Evolutionary conservation across 1,140 invertebrate genomes (phyloP), one percentile per base, ranked within the genome.

Genomic region (Neelides sp.): DNA sequence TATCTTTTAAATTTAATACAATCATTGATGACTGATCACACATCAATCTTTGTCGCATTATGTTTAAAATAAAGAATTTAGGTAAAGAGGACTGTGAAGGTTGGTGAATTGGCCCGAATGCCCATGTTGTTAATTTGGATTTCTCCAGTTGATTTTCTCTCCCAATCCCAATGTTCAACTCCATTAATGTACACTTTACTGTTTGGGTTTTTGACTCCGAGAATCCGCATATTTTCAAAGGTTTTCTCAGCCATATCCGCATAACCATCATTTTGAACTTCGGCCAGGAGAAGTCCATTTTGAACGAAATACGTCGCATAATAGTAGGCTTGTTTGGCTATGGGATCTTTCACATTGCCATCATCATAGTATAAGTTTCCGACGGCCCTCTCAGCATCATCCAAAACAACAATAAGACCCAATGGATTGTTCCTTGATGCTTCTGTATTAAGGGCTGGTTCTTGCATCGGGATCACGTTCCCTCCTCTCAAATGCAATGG

Each of bases 311-410:
- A 52, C 10, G 10, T 15, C 10, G 42, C 43, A 3, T 30, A 40
- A 19, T 46, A 52, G 30, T 52, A 52, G 13, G 13, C 15, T n/a
- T 23, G 23, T 19, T 37, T 37, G 36, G 36, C 41, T 1, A 51
- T 1, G 15, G 40, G 15, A 26, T 30, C 48, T 42, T 15, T 1
- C 19, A 24, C 4, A 27, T 32, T 20, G 34, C 82, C 83, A 61
- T 85, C 80, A 64, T 87, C 83, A 78, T 80, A 85, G 64, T 77
- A 85, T 0, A 86, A 65, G 59, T 76, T 68, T 36, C 83, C 83
- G n/a, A 24, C 52, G 1, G 81, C 81, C 40, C 62, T 62, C 10
- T 65, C 64, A 17, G 62, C 59, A 1, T 66, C 55, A 64, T 80
- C 73, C 1, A 78, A 66, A 1, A 75, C 74, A 8, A 78, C 73